Conservation (phyloP, 2,113 vertebrate genomes). For the Asarcornis scutulata region DNA sequence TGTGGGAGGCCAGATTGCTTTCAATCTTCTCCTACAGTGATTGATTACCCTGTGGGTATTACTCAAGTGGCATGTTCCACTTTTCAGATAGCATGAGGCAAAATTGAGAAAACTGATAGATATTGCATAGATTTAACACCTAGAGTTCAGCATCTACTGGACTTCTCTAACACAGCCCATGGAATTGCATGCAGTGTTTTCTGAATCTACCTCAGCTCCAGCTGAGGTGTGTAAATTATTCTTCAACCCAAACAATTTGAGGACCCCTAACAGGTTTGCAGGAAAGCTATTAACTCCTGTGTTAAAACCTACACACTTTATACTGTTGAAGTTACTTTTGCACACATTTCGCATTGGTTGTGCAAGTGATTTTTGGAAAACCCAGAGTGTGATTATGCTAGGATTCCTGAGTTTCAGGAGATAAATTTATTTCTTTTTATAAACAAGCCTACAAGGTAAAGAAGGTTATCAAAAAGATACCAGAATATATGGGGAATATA, state of each 20-base stretch:
- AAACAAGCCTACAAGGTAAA: not conserved
- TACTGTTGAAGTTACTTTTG: not conserved
- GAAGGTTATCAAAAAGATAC: not conserved
- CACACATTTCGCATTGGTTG: not conserved
- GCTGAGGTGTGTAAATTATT: not conserved
- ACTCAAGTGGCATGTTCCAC: not conserved
- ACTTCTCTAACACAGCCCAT: not conserved
- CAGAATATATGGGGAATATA: not conserved
- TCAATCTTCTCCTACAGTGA: slow-evolving; percentile 32
- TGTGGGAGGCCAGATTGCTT: slow-evolving; percentile 56
- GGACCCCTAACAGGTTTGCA: not conserved
- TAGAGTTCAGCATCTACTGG: not conserved
- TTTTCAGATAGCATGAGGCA: not conserved
- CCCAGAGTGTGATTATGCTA: not conserved
- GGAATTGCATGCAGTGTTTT: not conserved
- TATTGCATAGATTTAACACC: not conserved
- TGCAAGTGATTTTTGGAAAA: not conserved
- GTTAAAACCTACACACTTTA: not conserved
- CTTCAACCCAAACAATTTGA: not conserved
- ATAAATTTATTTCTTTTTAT: not conserved
- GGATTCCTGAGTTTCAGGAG: not conserved
- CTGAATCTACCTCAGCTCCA: not conserved
- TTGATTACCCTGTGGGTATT: slow-evolving; percentile 10
- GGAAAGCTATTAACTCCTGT: not conserved
- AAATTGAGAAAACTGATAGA: not conserved